Percentiles rank a stretch among this genome's conserved stretches.
Conservation (phyloP, 2,888 invertebrate species). For the Agrochola lota region DNA sequence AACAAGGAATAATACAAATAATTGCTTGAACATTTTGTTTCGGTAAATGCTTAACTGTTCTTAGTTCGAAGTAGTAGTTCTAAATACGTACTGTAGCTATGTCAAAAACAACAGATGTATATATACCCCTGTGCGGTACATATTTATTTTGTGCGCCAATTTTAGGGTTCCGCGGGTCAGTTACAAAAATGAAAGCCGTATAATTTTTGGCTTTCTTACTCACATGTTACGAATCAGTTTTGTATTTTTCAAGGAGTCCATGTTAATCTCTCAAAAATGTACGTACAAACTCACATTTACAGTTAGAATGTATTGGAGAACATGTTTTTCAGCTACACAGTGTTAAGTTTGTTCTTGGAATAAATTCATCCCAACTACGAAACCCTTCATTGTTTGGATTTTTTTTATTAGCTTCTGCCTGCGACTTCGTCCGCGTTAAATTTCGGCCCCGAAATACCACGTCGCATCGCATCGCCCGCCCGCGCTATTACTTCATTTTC, state of each 20-base stretch:
- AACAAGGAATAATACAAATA: conserved; percentile 22
- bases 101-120: conserved; percentile 14
- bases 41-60: not conserved
- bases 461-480: no score
- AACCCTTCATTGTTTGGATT: no score
- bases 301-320: no score
- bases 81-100: conserved; percentile 16
- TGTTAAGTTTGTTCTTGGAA: no score
- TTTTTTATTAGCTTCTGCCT: no score
- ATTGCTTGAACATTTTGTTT: conserved; percentile 35
- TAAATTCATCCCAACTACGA: no score
- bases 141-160: not conserved
- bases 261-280: no score
- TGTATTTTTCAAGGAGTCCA: not conserved
- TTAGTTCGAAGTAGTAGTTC: not conserved
- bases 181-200: not conserved
- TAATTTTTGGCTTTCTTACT: not conserved
- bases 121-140: not conserved
- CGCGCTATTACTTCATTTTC: no score
- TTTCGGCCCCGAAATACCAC: no score
- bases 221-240: not conserved
- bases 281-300: no score
- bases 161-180: conserved; percentile 22
- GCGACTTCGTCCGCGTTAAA: no score
- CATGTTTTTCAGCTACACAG: no score